A percentile compares a stretch with the other conserved stretches of the same genome.
phyloP scores from a whole-genome alignment of 2,888 invertebrate species.

The Drosophila vallismaia region DNA sequence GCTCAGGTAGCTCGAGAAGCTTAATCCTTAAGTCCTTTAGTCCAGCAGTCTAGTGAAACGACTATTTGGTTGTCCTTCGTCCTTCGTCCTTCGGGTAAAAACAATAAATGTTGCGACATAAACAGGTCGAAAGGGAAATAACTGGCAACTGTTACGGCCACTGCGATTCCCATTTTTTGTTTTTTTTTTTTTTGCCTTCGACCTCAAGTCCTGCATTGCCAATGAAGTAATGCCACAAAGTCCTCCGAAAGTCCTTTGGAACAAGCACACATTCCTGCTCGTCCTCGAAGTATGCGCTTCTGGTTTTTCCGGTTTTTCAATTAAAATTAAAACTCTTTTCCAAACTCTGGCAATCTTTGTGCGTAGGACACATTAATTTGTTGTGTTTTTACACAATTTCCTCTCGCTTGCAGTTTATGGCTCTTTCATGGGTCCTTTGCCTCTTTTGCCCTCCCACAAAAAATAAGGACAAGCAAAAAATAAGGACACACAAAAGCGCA shows the following conservation, averaged over 20 bases:
- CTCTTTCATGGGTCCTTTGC: not conserved
- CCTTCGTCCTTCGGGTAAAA: not conserved
- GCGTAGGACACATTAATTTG: slow-evolving; percentile 2
- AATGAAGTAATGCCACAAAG: slow-evolving; percentile 1
- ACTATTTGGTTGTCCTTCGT: not conserved
- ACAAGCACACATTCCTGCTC: not conserved
- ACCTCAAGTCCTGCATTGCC: slow-evolving; percentile 6
- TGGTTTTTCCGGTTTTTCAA: slow-evolving; percentile 8
- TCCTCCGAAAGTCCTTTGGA: not conserved
- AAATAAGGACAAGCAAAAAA: not conserved
- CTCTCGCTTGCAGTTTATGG: slow-evolving; percentile 5
- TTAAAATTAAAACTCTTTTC: slow-evolving; percentile 26
- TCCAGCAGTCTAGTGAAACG: not conserved
- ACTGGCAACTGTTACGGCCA: slow-evolving; percentile 1
- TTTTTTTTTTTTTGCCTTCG: not conserved
- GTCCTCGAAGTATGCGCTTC: not conserved
- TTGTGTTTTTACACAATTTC: not conserved
- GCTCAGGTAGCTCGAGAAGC: not conserved
- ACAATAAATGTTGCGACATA: slow-evolving; percentile 8
- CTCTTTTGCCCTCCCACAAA: not conserved
- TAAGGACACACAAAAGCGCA: not conserved
- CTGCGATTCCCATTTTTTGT: not conserved
- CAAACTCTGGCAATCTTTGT: not conserved
- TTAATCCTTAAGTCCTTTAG: not conserved
- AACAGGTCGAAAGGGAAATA: slow-evolving; percentile 11